These are phyloP conservation scores for Teleogryllus oceanicus DNA, from an alignment of 2,888 invertebrate species.

Conservation along the genomic window DNA sequence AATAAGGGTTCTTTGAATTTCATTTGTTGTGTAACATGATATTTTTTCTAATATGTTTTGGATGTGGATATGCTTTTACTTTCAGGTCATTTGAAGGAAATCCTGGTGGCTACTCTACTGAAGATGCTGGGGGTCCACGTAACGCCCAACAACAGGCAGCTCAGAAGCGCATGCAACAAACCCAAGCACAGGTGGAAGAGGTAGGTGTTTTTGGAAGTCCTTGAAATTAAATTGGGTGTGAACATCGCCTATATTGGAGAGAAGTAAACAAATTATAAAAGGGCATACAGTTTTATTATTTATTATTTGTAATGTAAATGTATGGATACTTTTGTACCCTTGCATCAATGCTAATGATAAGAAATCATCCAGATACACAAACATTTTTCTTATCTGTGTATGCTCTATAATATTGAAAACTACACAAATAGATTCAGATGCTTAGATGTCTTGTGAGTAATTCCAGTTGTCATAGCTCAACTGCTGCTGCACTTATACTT, in stretches of 20 bases:
- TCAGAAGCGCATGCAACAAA: slow-evolving; percentile 61
- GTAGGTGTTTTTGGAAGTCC: slow-evolving; percentile 39
- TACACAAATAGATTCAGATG: no score
- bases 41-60: no score
- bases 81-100: slow-evolving; percentile 19
- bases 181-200: slow-evolving; percentile 68
- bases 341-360: no score
- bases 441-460: no score
- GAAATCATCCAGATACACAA: no score
- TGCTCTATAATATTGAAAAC: no score
- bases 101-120: slow-evolving; percentile 22
- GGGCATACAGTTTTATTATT: background rate
- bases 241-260: background rate
- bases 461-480: no score
- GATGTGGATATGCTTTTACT: background rate
- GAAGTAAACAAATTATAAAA: no score
- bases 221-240: background rate
- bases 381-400: no score
- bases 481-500: no score
- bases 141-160: slow-evolving; percentile 46
- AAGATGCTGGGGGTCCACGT: slow-evolving; percentile 32
- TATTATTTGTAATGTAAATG: background rate
- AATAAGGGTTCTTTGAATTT: no score
- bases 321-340: background rate
- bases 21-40: no score